Conservation (phyloP, 2,888 invertebrate species). For the Drosophila cracens region DNA sequence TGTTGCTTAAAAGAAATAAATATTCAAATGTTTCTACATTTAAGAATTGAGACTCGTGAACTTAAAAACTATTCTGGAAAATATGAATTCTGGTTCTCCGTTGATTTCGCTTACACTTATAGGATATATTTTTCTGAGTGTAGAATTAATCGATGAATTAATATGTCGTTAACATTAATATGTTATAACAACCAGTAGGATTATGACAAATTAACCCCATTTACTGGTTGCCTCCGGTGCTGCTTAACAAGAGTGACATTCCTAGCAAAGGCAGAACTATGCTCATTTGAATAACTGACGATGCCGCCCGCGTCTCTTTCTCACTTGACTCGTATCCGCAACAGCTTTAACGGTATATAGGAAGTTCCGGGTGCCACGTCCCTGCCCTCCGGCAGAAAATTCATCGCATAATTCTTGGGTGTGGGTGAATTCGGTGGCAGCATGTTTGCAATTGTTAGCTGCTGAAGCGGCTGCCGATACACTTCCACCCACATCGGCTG, state of each 20-base stretch:
- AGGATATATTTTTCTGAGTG: background rate
- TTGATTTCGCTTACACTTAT: background rate
- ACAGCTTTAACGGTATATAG: conserved; percentile 72
- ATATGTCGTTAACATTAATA: conserved; percentile 62
- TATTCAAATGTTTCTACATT: background rate
- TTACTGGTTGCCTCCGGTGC: conserved; percentile 51
- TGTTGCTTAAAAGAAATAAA: background rate
- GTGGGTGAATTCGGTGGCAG: conserved; percentile 74
- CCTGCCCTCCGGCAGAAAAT: conserved; percentile 76
- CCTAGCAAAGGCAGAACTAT: conserved; percentile 37
- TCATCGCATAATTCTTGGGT: conserved; percentile 76
- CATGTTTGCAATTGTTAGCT: conserved; percentile 37
- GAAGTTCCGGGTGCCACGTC: conserved; percentile 83
- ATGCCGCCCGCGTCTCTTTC: conserved; percentile 44
- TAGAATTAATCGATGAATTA: conserved; percentile 38
- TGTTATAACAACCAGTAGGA: conserved; percentile 69
- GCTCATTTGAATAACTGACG: conserved; percentile 71
- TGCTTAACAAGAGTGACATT: conserved; percentile 54
- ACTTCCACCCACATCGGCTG: conserved; percentile 54
- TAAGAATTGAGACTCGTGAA: background rate
- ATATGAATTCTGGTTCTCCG: background rate
- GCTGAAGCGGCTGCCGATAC: conserved; percentile 36
- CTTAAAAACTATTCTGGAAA: background rate
- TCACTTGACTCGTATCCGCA: conserved; percentile 52
- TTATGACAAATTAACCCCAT: conserved; percentile 69